A percentile compares a stretch with the other conserved stretches of the same genome.
Evolutionary conservation across 2,888 invertebrate species (phyloP).

Genomic region (Dicranocentrus wangi): DNA sequence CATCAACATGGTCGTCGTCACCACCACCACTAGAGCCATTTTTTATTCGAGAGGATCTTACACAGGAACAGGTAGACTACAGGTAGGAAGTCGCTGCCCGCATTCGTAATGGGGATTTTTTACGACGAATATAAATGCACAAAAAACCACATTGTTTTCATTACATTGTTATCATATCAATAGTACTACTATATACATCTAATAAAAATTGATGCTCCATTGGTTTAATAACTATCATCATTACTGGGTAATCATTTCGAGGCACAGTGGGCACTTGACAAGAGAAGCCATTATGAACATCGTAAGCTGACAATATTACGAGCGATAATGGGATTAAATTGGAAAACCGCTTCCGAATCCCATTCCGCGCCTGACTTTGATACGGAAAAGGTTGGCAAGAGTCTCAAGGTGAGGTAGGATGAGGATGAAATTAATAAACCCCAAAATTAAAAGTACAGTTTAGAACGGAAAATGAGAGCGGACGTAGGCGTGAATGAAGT

Average conservation of each 20-base stretch:
- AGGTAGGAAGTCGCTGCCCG: background rate
- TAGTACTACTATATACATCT: background rate
- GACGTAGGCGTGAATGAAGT: conserved; percentile 9
- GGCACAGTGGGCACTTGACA: too few relatives aligned
- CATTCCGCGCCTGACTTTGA: too few relatives aligned
- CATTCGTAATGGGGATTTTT: conserved; percentile 10
- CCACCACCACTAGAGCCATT: background rate
- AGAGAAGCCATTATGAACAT: too few relatives aligned
- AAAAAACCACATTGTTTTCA: background rate
- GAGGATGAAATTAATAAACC: conserved; percentile 3
- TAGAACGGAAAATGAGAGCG: conserved; percentile 1
- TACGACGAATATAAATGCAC: background rate
- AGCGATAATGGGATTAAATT: too few relatives aligned
- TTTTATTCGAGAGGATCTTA: background rate
- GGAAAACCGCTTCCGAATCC: too few relatives aligned
- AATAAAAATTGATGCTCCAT: conserved; percentile 22
- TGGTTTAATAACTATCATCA: conserved; percentile 13
- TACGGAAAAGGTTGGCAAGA: too few relatives aligned
- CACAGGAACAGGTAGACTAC: background rate
- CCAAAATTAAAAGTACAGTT: background rate
- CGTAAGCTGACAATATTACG: too few relatives aligned
- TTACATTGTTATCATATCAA: conserved; percentile 20
- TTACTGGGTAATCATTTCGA: conserved; percentile 1
- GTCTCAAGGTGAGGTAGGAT: too few relatives aligned
- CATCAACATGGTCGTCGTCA: conserved; percentile 2